Evolutionary conservation across 2,113 vertebrate species (phyloP).

Genomic region (Eudyptes chrysolophus): DNA sequence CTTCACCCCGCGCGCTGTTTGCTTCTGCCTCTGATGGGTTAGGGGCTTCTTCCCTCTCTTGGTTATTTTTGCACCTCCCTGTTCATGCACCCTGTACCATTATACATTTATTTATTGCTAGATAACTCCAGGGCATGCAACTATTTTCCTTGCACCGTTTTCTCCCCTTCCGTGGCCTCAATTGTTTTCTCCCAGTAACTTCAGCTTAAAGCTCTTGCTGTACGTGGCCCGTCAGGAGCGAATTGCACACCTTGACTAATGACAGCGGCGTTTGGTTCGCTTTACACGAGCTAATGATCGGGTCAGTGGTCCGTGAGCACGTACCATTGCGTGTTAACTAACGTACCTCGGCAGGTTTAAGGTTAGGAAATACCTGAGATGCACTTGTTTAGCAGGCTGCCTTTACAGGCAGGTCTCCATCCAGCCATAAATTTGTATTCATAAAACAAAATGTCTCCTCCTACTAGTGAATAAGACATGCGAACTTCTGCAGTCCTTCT

Average conservation of each 20-base stretch:
- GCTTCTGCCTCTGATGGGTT: background rate
- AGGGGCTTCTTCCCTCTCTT: background rate
- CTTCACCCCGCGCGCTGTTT: background rate
- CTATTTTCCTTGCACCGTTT: background rate
- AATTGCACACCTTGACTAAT: background rate
- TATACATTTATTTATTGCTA: background rate
- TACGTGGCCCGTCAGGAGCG: background rate
- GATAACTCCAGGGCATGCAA: background rate
- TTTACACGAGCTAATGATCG: fast-evolving
- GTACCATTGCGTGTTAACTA: background rate
- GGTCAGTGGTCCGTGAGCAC: fast-evolving
- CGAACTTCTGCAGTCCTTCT: background rate
- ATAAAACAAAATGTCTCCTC: background rate
- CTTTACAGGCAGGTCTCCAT: background rate
- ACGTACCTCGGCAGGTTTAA: background rate
- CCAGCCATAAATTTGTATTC: background rate
- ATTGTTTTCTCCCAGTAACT: background rate
- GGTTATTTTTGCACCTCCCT: background rate
- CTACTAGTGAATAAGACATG: background rate
- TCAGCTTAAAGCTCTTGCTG: background rate
- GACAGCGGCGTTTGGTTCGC: background rate
- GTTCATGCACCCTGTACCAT: background rate
- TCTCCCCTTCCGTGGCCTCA: background rate
- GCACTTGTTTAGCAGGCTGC: background rate
- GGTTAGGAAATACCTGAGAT: background rate